A percentile compares a stretch with the other conserved stretches of the same genome.
These are phyloP conservation scores for Eulimnadia texana DNA, from an alignment of 1,140 invertebrate genomes.

Conservation along the genomic window DNA sequence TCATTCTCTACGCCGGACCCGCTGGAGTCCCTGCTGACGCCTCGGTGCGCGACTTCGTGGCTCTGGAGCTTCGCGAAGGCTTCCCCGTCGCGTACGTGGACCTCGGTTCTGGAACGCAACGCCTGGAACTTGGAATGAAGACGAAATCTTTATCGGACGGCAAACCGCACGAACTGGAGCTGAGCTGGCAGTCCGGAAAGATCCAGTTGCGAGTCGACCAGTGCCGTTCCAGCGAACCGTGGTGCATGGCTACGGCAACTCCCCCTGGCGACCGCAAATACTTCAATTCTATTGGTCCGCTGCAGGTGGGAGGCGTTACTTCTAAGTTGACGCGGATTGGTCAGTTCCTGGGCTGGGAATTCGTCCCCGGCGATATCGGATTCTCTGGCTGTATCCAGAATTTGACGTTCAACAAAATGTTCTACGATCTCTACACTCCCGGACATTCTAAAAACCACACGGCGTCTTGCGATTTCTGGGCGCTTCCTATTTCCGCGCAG, in stretches of 20 bases:
- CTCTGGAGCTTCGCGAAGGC: constrained; percentile 71
- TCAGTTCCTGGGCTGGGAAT: constrained; percentile 40
- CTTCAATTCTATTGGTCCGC: constrained; percentile 72
- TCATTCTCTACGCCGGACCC: constrained; percentile 86
- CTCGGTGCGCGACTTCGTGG: constrained; percentile 70
- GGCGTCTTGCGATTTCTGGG: constrained; percentile 12
- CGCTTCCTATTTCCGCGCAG: constrained; percentile 1
- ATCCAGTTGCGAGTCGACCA: constrained; percentile 22
- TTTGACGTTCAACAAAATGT: constrained; percentile 59
- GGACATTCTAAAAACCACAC: constrained; percentile 16
- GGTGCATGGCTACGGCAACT: constrained; percentile 29
- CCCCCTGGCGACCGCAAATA: constrained; percentile 55
- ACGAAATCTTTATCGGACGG: constrained; percentile 55
- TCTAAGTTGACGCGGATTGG: constrained; percentile 43
- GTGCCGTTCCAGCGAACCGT: constrained; percentile 16
- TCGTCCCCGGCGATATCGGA: constrained; percentile 43
- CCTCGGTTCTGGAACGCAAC: constrained; percentile 68
- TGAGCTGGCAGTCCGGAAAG: constrained; percentile 51
- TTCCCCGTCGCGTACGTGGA: constrained; percentile 70
- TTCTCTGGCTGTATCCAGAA: constrained; percentile 77
- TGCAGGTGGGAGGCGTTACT: constrained; percentile 69
- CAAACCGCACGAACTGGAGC: constrained; percentile 62
- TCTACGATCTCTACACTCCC: constrained; percentile 24
- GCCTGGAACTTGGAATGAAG: constrained; percentile 49
- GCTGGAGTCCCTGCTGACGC: constrained; percentile 37